These are phyloP conservation scores for Miniopterus natalensis DNA, from an alignment of 2,113 vertebrate species.

Conservation along the genomic window DNA sequence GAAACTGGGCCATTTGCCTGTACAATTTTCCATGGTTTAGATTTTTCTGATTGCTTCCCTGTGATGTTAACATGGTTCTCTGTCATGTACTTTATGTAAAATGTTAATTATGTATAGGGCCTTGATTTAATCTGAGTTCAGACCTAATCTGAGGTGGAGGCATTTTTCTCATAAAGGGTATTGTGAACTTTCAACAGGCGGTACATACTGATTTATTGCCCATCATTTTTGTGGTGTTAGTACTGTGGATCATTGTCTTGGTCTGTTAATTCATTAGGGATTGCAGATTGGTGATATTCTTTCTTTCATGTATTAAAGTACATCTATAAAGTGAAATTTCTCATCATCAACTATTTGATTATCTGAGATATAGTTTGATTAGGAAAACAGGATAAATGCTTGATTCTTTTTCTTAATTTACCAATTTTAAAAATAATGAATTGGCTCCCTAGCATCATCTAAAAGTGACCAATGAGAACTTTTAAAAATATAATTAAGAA, in stretches of 20 bases:
- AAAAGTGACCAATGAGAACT: background rate
- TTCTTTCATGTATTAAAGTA: slow-evolving; percentile 64
- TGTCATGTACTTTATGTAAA: slow-evolving; percentile 20
- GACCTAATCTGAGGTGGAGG: background rate
- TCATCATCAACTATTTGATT: slow-evolving; percentile 25
- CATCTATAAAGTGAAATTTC: slow-evolving; percentile 41
- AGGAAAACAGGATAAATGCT: slow-evolving; percentile 48
- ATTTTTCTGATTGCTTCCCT: slow-evolving; percentile 47
- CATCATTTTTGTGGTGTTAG: slow-evolving; percentile 31
- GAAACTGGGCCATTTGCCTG: slow-evolving; percentile 35
- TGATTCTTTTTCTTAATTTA: slow-evolving; percentile 58
- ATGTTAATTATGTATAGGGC: background rate
- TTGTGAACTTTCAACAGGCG: slow-evolving; percentile 13
- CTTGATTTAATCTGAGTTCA: slow-evolving; percentile 33
- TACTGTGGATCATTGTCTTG: slow-evolving; percentile 1
- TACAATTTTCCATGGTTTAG: slow-evolving; percentile 40
- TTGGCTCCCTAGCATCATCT: background rate
- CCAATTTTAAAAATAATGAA: slow-evolving; percentile 55
- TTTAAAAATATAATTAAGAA: slow-evolving; percentile 38
- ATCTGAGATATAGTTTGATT: background rate
- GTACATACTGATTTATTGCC: background rate
- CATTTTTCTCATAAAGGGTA: background rate
- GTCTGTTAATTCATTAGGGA: background rate
- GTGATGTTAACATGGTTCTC: background rate
- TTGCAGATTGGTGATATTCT: slow-evolving; percentile 37